A percentile compares a stretch with the other conserved stretches of the same genome.
Conservation (phyloP, 2,888 invertebrate species). For the Sceliomorpha sp. region DNA sequence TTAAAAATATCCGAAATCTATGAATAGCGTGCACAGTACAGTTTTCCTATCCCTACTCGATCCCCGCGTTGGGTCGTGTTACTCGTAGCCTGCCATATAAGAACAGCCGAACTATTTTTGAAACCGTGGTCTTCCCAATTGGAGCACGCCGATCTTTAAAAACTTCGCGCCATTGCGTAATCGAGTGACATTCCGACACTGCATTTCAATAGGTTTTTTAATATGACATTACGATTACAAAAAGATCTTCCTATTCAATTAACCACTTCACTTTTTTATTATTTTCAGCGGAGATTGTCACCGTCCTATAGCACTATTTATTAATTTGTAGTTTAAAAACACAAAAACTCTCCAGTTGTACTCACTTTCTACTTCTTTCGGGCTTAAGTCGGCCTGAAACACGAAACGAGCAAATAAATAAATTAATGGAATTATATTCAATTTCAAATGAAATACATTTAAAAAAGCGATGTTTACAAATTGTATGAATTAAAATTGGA, state of each 20-base stretch:
- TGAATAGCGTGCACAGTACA: conserved; percentile 63
- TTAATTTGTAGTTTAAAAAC: too few species aligned
- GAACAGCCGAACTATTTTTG: conserved; percentile 78
- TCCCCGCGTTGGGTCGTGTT: conserved; percentile 71
- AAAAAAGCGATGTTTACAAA: not conserved
- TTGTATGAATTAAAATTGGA: conserved; percentile 5
- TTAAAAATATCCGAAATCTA: conserved; percentile 75
- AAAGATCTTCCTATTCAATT: too few species aligned
- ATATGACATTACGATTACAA: not conserved
- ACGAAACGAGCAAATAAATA: conserved; percentile 57
- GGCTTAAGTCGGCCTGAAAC: conserved; percentile 92
- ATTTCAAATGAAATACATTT: conserved; percentile 7
- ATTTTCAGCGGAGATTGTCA: too few species aligned
- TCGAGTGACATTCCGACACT: conserved; percentile 19
- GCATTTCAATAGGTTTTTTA: conserved; percentile 8
- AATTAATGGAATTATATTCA: too few species aligned
- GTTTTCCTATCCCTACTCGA: conserved; percentile 46
- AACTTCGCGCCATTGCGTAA: conserved; percentile 44
- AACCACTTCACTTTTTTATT: too few species aligned
- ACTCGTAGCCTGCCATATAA: conserved; percentile 78
- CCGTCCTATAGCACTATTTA: too few species aligned
- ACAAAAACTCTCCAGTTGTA: conserved; percentile 80
- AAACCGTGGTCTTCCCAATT: conserved; percentile 65
- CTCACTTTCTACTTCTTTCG: conserved; percentile 95
- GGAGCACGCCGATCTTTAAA: conserved; percentile 45